Evolutionary conservation across 1,140 invertebrate species (phyloP).

Genomic region (Steinernema feltiae): DNA sequence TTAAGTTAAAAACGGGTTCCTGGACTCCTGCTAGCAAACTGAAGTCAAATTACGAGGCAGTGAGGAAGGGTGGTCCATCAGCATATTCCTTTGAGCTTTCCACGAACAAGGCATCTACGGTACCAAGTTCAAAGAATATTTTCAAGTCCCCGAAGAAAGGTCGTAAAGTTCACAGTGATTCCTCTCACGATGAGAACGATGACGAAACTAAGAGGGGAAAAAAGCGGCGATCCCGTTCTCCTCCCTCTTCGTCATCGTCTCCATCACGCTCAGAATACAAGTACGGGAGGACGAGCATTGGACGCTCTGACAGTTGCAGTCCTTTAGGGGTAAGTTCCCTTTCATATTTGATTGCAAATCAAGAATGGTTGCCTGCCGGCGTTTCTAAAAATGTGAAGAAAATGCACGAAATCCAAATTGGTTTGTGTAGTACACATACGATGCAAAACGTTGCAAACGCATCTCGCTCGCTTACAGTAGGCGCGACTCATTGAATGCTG

Average conservation of each 20-base stretch:
- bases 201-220: neutral
- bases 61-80: conserved; percentile 10
- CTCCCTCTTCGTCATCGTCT: neutral
- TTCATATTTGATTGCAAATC: too few species aligned
- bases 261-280: neutral
- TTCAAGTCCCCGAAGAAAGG: conserved; percentile 4
- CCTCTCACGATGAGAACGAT: conserved; percentile 37
- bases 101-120: neutral
- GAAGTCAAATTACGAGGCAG: neutral
- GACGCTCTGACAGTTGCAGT: neutral
- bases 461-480: too few species aligned
- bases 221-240: neutral
- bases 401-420: too few species aligned
- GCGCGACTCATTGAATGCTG: too few species aligned
- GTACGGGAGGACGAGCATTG: too few species aligned
- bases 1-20: conserved; percentile 8
- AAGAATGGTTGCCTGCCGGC: too few species aligned
- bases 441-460: too few species aligned
- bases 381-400: too few species aligned
- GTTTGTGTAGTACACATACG: too few species aligned
- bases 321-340: neutral
- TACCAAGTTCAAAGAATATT: conserved; percentile 8
- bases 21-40: conserved; percentile 15
- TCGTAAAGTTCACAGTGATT: neutral
- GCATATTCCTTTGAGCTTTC: conserved; percentile 10